A percentile compares a stretch with the other conserved stretches of the same genome.
Conservation (phyloP, 2,888 invertebrate genomes). For the Calameuta idolon region DNA sequence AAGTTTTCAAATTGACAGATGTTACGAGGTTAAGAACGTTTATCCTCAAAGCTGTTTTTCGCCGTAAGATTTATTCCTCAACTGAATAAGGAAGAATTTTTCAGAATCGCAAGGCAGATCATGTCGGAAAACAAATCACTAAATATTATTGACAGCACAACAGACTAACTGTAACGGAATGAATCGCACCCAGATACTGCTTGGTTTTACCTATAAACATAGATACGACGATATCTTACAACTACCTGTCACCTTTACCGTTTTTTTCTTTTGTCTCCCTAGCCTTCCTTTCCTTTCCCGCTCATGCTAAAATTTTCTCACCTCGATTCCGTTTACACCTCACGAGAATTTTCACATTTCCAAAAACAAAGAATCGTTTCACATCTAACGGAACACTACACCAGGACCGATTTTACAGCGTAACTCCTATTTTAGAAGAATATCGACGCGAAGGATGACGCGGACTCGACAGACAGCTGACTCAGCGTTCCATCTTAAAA, state of each 20-base stretch:
- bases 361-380: neutral
- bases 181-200: neutral
- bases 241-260: slow-evolving; percentile 3
- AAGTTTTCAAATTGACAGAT: neutral
- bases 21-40: neutral
- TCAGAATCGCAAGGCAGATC: neutral
- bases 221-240: neutral
- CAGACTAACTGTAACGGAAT: neutral
- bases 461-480: slow-evolving; percentile 3
- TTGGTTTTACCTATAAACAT: neutral
- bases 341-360: slow-evolving; percentile 2
- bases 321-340: neutral
- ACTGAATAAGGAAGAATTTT: neutral
- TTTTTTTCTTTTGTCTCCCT: neutral
- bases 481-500: neutral
- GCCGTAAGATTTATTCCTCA: neutral
- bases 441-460: slow-evolving; percentile 5
- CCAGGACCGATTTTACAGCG: neutral
- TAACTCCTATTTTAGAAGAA: slow-evolving; percentile 1
- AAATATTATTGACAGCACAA: neutral
- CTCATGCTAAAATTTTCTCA: neutral
- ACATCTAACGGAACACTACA: neutral
- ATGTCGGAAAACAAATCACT: neutral
- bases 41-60: neutral
- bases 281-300: neutral